Evolutionary conservation across 2,113 vertebrate species (phyloP), one percentile per base, ranked within the genome.

Genomic region (Nipponia nippon): DNA sequence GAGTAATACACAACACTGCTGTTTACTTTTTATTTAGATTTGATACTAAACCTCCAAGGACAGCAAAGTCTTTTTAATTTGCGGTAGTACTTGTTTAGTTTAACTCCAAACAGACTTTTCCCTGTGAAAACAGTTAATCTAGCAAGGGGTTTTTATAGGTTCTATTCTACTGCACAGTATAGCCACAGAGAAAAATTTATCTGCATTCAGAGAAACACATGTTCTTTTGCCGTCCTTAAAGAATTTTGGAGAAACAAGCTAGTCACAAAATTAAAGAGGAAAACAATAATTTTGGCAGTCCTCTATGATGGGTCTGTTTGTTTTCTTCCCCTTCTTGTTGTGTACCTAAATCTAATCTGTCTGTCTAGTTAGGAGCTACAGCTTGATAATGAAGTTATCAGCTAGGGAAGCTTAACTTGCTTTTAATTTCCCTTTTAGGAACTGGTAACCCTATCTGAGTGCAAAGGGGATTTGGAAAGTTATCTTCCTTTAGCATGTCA

Each of bases 1-100:
- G 73, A 95, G 66, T 65, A 65, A 46, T 44, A 25, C 42, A 59
- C 66, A 76, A 9, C 76, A 26, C 38, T 30, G 32, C 72, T 83
- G 83, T 90, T 96, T 96, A 81, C 32, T 85, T 97, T 97, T 96
- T 91, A 77, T 96, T 98, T 94, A 56, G 67, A 81, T 96, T 93
- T 93, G 42, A 61, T 96, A 38, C 16, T 58, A 83, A 59, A 23
- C 13, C 65, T 89, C 79, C 71, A 90, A 53, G 23, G 29, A 59
- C 8, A 59, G 23, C 10, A 38, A 73, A 47, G 21, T 21, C 32
- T 81, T 90, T 69, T 81, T 56, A 78, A 47, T 36, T 65, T 83
- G n/a, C 15, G 55, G 34, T 29, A 70, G 56, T 44, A 23, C 25
- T 50, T 84, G 16, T 32, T 89, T 29, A 36, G 22, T 40, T 80